These are phyloP conservation scores for Progne subis DNA, from an alignment of 2,113 vertebrate species.

Conservation along the genomic window DNA sequence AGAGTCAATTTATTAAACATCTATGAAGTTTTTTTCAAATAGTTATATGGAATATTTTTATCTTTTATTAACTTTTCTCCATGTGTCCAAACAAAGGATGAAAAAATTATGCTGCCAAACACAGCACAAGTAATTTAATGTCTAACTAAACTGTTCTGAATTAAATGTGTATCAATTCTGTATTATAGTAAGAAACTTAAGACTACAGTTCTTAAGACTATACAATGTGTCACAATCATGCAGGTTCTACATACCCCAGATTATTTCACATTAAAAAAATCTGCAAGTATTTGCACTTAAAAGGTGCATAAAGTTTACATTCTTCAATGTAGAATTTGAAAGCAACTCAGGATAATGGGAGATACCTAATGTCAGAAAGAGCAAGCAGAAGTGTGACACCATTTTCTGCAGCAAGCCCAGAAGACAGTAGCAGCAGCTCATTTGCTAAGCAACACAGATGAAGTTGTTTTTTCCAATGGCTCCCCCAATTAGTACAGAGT, in stretches of 20 bases:
- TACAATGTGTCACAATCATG: not conserved
- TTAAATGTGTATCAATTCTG: not conserved
- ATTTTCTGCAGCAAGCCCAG: not conserved
- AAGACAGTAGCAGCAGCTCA: not conserved
- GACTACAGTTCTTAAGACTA: not conserved
- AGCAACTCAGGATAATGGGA: not conserved
- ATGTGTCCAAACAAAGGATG: not conserved
- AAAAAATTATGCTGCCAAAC: not conserved
- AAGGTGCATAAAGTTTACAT: not conserved
- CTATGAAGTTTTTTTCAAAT: not conserved
- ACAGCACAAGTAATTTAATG: not conserved
- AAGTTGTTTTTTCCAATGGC: not conserved
- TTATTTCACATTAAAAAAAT: not conserved
- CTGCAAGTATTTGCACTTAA: not conserved
- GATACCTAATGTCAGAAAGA: not conserved
- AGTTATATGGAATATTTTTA: not conserved
- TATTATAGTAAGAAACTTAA: not conserved
- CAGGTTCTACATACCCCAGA: not conserved
- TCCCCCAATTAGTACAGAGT: slow-evolving; percentile 11
- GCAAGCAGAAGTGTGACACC: not conserved
- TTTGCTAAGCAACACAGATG: slow-evolving; percentile 2
- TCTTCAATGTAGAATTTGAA: not conserved
- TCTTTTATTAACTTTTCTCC: not conserved
- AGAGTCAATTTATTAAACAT: not conserved
- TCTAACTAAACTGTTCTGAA: not conserved